Evolutionary conservation across 2,797 vertebrate species (phyloP).

Genomic region (Syndactyla subalaris): DNA sequence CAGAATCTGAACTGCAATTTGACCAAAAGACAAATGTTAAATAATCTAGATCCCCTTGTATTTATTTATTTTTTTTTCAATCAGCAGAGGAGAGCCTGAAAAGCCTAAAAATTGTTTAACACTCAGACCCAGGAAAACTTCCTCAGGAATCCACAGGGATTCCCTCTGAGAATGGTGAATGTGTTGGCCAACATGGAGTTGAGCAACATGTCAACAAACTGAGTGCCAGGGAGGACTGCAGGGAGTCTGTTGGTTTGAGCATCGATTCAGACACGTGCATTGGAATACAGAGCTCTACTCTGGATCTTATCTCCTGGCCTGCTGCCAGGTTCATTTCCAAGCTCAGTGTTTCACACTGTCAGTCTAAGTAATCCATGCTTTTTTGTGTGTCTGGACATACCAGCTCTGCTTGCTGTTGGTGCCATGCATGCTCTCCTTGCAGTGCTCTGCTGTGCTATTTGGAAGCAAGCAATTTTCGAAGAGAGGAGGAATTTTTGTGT

Average conservation of each 20-base stretch:
- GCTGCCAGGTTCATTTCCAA: background rate
- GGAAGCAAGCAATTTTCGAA: background rate
- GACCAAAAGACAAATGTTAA: background rate
- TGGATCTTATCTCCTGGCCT: slow-evolving; percentile 17
- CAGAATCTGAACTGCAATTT: background rate
- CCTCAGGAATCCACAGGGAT: background rate
- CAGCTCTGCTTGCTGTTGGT: background rate
- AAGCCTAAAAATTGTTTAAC: background rate
- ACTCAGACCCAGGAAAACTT: background rate
- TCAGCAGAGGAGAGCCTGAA: background rate
- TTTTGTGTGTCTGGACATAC: background rate
- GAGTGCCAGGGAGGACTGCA: background rate
- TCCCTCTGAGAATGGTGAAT: background rate
- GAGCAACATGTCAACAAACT: background rate
- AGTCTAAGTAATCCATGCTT: background rate
- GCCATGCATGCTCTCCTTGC: background rate
- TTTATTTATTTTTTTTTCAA: background rate
- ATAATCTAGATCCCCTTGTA: background rate
- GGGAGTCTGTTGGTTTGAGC: background rate
- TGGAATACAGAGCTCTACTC: background rate
- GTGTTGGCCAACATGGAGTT: background rate
- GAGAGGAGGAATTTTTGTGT: background rate
- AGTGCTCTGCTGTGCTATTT: background rate
- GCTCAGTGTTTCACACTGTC: background rate
- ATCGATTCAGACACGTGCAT: background rate